Evolutionary conservation across 2,113 vertebrate species (phyloP).

Genomic region (Lampris megalopsis): DNA sequence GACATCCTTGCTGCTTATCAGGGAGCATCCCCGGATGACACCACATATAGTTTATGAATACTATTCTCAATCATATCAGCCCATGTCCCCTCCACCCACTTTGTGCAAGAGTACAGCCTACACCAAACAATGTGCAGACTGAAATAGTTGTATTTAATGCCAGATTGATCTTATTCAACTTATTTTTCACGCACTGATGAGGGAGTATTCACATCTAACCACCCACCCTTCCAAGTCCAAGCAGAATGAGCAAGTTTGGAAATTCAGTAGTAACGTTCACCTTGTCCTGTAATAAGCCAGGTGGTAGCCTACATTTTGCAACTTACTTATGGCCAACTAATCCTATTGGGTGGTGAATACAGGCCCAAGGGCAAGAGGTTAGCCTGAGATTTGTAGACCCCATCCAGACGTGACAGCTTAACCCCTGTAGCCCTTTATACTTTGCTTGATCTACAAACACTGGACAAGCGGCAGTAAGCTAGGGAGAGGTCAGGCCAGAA

Average conservation of each 20-base stretch:
- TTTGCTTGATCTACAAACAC: slow-evolving; percentile 15
- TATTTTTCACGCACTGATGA: background rate
- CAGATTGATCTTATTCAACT: background rate
- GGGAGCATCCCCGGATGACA: background rate
- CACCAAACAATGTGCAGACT: too few relatives aligned
- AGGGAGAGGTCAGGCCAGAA: background rate
- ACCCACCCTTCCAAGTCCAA: background rate
- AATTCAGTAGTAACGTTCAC: slow-evolving; percentile 4
- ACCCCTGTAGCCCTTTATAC: slow-evolving; percentile 26
- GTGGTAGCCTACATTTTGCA: slow-evolving; percentile 50
- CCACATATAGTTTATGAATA: background rate
- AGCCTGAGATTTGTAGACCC: slow-evolving; percentile 65
- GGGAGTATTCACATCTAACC: background rate
- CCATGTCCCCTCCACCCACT: background rate
- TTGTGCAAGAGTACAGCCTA: too few relatives aligned
- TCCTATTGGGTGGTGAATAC: slow-evolving; percentile 62
- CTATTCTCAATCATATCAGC: slow-evolving; percentile 6
- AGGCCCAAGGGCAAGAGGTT: slow-evolving; percentile 41
- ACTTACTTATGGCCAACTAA: slow-evolving; percentile 58
- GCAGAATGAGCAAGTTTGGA: background rate
- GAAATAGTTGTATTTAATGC: background rate
- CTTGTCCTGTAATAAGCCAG: slow-evolving; percentile 47
- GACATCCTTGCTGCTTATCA: slow-evolving; percentile 35
- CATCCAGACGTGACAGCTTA: background rate
- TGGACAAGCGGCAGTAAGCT: background rate